These are phyloP conservation scores for Cecropterus lyciades DNA, from an alignment of 1,140 invertebrate genomes.

Conservation along the genomic window DNA sequence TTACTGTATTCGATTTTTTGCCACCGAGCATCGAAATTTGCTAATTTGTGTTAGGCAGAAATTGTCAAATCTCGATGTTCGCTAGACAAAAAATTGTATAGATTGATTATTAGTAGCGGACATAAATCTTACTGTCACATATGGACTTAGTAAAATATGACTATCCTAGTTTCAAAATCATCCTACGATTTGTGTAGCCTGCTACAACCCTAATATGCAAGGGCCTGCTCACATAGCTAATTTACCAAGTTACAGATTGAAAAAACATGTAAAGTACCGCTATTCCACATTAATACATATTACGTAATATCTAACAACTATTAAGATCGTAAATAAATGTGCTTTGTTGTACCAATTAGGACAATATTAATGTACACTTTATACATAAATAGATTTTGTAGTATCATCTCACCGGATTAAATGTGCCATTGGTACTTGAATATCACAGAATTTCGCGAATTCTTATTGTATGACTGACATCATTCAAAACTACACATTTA, in stretches of 20 bases:
- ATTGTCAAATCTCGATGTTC: too few relatives aligned
- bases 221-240: slow-evolving; percentile 61
- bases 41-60: too few relatives aligned
- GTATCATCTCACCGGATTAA: slow-evolving; percentile 31
- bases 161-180: slow-evolving; percentile 29
- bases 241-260: slow-evolving; percentile 37
- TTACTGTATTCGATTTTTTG: too few relatives aligned
- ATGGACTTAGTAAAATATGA: background rate
- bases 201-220: slow-evolving; percentile 55
- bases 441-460: slow-evolving; percentile 59
- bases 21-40: too few relatives aligned
- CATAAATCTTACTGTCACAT: background rate
- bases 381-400: slow-evolving; percentile 58
- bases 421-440: slow-evolving; percentile 59
- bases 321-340: slow-evolving; percentile 52
- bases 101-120: too few relatives aligned
- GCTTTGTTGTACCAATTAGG: slow-evolving; percentile 49
- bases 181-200: slow-evolving; percentile 36
- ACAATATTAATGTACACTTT: slow-evolving; percentile 63
- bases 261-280: slow-evolving; percentile 46
- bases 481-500: slow-evolving; percentile 51
- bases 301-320: slow-evolving; percentile 41
- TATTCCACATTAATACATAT: slow-evolving; percentile 60
- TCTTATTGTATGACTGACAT: slow-evolving; percentile 38
- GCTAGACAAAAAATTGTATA: too few relatives aligned